These are phyloP conservation scores for Drosophila formosana DNA, from an alignment of 2,888 invertebrate genomes.

Conservation along the genomic window DNA sequence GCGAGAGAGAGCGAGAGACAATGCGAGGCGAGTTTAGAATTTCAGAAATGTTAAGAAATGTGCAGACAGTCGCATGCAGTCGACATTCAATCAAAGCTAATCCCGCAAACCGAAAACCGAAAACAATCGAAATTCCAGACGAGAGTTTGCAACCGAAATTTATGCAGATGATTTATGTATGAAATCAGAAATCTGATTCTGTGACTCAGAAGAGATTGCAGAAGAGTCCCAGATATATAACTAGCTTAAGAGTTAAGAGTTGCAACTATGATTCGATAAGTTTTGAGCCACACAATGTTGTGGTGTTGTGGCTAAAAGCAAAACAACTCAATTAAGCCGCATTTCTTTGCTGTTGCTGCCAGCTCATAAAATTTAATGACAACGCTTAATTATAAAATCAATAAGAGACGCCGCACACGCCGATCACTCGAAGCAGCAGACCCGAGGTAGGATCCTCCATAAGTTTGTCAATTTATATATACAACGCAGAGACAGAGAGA, in stretches of 20 bases:
- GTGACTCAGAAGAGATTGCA: conserved; percentile 45
- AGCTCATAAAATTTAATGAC: conserved; percentile 83
- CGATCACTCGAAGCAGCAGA: conserved; percentile 39
- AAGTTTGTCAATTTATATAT: conserved; percentile 79
- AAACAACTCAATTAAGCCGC: conserved; percentile 75
- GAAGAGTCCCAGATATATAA: background rate
- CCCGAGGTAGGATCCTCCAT: conserved; percentile 50
- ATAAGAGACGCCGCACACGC: conserved; percentile 81
- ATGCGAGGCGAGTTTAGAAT: conserved; percentile 50
- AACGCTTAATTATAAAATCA: conserved; percentile 83
- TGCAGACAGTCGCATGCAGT: conserved; percentile 47
- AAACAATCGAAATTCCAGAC: conserved; percentile 79
- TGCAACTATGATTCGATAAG: conserved; percentile 41
- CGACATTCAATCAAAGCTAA: conserved; percentile 75
- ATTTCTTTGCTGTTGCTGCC: conserved; percentile 6
- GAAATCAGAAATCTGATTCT: background rate
- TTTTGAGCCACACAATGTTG: conserved; percentile 46
- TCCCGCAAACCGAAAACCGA: conserved; percentile 50
- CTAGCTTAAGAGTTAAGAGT: conserved; percentile 37
- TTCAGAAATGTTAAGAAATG: conserved; percentile 74
- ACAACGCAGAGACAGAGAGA: conserved; percentile 20
- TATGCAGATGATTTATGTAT: conserved; percentile 82
- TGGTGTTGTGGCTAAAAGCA: conserved; percentile 40
- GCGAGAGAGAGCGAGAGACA: conserved; percentile 31
- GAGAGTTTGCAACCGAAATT: conserved; percentile 60